Conservation (phyloP, 1,140 invertebrate genomes). For the Drosophila kurseongensis region DNA sequence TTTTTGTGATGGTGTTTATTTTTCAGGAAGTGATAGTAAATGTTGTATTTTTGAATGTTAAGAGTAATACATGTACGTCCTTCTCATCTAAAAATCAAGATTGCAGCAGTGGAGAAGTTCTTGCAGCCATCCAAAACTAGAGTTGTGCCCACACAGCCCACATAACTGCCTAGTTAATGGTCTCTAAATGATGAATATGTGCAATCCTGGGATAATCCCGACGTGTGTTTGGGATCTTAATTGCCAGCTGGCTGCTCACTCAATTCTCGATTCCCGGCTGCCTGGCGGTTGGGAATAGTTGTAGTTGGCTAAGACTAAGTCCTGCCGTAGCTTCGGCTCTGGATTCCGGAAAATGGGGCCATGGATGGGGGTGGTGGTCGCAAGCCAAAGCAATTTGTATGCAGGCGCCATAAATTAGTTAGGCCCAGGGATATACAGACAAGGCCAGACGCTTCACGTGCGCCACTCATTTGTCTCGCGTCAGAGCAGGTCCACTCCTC, state of each 20-base stretch:
- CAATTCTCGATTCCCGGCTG: conserved; percentile 7
- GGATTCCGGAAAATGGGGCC: background rate
- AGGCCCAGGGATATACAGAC: conserved; percentile 35
- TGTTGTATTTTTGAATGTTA: too few species aligned
- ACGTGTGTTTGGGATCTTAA: conserved; percentile 23
- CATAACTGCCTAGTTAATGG: conserved; percentile 40
- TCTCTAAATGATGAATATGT: conserved; percentile 41
- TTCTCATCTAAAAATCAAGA: background rate
- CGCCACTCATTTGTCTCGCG: conserved; percentile 77
- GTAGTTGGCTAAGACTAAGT: conserved; percentile 4
- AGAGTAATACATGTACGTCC: too few species aligned
- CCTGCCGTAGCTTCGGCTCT: conserved; percentile 7
- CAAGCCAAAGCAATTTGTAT: conserved; percentile 67
- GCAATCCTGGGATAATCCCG: conserved; percentile 6
- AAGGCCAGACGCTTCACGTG: conserved; percentile 65
- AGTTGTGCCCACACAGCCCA: background rate
- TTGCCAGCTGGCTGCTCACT: conserved; percentile 23
- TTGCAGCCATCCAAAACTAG: background rate
- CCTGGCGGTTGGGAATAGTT: conserved; percentile 25
- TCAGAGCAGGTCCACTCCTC: conserved; percentile 36
- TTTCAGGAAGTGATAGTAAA: too few species aligned
- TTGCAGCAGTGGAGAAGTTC: background rate
- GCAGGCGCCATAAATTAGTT: conserved; percentile 74
- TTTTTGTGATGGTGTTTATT: too few species aligned
- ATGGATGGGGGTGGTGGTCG: background rate